Percentiles rank a stretch among this genome's conserved stretches.
Evolutionary conservation across 2,888 invertebrate species (phyloP).

Genomic region (Tinea semifulvella): DNA sequence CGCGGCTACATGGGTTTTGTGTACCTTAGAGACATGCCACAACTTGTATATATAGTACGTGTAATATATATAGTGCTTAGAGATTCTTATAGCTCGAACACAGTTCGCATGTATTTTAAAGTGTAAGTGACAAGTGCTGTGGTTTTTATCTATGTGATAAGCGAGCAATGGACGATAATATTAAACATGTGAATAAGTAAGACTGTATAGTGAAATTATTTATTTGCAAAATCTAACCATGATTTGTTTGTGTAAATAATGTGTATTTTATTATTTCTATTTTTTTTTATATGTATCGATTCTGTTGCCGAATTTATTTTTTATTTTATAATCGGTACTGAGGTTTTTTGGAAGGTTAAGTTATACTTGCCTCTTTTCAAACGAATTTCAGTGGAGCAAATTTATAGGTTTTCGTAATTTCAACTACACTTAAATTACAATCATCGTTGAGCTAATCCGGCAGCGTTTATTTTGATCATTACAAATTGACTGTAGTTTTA

Average conservation of each 20-base stretch:
- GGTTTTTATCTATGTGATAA: constrained; percentile 63
- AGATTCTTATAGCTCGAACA: background rate
- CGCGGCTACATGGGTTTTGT: too few relatives aligned
- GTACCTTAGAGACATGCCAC: too few relatives aligned
- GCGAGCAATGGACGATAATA: constrained; percentile 36
- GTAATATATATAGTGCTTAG: background rate
- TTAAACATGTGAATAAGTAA: constrained; percentile 45
- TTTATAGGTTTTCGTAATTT: too few relatives aligned
- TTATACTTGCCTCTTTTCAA: too few relatives aligned
- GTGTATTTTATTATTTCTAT: constrained; percentile 29
- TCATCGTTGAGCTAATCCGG: too few relatives aligned
- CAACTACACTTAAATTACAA: too few relatives aligned
- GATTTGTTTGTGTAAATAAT: constrained; percentile 55
- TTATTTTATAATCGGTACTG: constrained; percentile 40
- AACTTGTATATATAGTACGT: too few relatives aligned
- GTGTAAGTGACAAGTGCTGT: constrained; percentile 60
- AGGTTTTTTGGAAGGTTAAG: too few relatives aligned
- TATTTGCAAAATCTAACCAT: constrained; percentile 53
- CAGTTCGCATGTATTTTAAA: constrained; percentile 4
- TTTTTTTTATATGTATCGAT: constrained; percentile 52
- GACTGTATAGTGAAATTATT: constrained; percentile 63
- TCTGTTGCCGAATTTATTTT: constrained; percentile 46
- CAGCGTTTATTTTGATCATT: too few relatives aligned
- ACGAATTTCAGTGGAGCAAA: too few relatives aligned
- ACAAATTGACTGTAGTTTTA: too few relatives aligned